Percentiles rank a stretch among this genome's conserved stretches.
Evolutionary conservation across 2,888 invertebrate species (phyloP).

Genomic region (Andrena praecox): DNA sequence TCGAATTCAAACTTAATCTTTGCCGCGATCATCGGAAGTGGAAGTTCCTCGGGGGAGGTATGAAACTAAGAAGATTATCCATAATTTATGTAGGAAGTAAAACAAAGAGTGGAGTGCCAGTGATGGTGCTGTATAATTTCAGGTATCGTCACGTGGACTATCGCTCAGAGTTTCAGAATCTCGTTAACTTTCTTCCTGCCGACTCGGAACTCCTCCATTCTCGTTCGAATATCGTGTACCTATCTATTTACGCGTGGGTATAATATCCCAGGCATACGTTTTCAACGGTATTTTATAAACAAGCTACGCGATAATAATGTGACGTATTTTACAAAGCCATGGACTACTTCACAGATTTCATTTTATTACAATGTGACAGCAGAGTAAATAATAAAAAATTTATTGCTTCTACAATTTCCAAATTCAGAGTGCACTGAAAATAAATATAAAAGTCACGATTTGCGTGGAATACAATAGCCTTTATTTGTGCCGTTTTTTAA

Average conservation of each 20-base stretch:
- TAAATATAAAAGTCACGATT: too few relatives aligned
- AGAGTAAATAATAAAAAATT: too few relatives aligned
- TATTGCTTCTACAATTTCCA: too few relatives aligned
- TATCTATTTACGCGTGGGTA: slow-evolving; percentile 10
- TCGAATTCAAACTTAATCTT: slow-evolving; percentile 62
- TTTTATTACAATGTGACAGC: too few relatives aligned
- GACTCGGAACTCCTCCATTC: slow-evolving; percentile 28
- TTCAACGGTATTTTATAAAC: too few relatives aligned
- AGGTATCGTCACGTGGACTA: slow-evolving; percentile 61
- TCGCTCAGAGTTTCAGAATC: slow-evolving; percentile 65
- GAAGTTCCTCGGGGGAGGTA: slow-evolving; percentile 54
- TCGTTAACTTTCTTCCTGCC: slow-evolving; percentile 54
- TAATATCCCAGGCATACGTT: background rate
- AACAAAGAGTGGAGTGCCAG: slow-evolving; percentile 66
- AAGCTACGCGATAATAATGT: too few relatives aligned
- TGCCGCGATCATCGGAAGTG: slow-evolving; percentile 55
- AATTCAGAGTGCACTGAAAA: too few relatives aligned
- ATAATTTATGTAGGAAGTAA: slow-evolving; percentile 73
- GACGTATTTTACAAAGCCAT: too few relatives aligned
- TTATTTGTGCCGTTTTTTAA: too few relatives aligned
- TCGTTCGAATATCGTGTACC: background rate
- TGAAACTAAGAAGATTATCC: slow-evolving; percentile 71
- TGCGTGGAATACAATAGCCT: too few relatives aligned
- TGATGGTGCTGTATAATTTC: slow-evolving; percentile 68
- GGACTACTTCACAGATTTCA: too few relatives aligned